Evolutionary conservation across 2,797 vertebrate genomes (phyloP), one percentile per base, ranked within the genome.

Genomic region (Manis crassicaudata): DNA sequence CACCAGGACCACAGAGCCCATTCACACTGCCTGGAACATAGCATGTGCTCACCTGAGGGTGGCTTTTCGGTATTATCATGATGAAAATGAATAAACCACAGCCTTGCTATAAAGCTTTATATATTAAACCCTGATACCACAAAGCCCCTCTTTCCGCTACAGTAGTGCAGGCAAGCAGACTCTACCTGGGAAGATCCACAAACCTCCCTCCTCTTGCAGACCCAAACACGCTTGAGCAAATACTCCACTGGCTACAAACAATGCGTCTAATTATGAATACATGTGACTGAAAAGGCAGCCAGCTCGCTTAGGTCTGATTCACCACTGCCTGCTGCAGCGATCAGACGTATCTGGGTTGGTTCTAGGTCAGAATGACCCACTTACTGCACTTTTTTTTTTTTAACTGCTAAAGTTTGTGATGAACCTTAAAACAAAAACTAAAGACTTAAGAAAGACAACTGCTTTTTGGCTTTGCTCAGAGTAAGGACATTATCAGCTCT

Each of bases 281-380:
- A 37, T 91, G 83, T 23, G 94, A 68, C 92, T 92, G 91, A 82
- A 88, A 97, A 86, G 60, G 60, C 97, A 93, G 58, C 79, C 88
- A 37, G 75, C 97, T 96, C 85, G 54, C 86, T 96, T 90, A 46
- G 32, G 62, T 52, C 90, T 98, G 97, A 98, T 88, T 98, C 97
- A 98, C 94, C 2, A 0, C 73, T 89, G 94, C 97, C 97, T 97
- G 96, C 79, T 92, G 63, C 58, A 40, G 90, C 94, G 98, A 98
- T 98, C 97, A 96, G 92, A 97, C 92, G 95, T 89, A 75, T 96
- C 90, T 96, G 95, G 27, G 96, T 90, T 95, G 85, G 75, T 83
- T 98, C 91, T 73, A 67, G 98, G 98, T 98, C 98, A 98, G 85
- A 79, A 40, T 96, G 98, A 98, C 98, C 98, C 94, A 77, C 80